These are phyloP conservation scores for Hybos culiciformis DNA, from an alignment of 2,888 invertebrate genomes.

Conservation along the genomic window DNA sequence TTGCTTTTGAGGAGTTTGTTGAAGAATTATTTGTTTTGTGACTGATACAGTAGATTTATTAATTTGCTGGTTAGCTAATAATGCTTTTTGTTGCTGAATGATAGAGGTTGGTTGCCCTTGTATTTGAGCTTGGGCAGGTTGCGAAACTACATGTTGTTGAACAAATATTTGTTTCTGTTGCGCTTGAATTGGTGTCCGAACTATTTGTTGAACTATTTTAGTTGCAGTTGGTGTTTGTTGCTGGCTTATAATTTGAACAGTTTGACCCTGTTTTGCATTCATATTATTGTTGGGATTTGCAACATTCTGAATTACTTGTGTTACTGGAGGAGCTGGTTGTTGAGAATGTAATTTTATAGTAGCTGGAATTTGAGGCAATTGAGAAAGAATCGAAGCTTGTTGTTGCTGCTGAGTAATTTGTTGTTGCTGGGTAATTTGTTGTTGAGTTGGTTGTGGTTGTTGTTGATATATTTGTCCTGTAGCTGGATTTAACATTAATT, in stretches of 20 bases:
- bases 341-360: slow-evolving; percentile 41
- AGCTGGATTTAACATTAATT: slow-evolving; percentile 39
- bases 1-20: slow-evolving; percentile 9
- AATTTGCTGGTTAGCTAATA: slow-evolving; percentile 8
- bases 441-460: slow-evolving; percentile 21
- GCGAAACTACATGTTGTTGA: slow-evolving; percentile 1
- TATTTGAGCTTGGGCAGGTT: slow-evolving; percentile 9
- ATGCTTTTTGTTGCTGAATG: slow-evolving; percentile 7
- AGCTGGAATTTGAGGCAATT: slow-evolving; percentile 32
- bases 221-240: slow-evolving; percentile 13
- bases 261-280: slow-evolving; percentile 29
- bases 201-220: not conserved
- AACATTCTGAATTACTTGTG: slow-evolving; percentile 21
- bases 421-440: slow-evolving; percentile 6
- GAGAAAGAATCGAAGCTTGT: slow-evolving; percentile 28
- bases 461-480: slow-evolving; percentile 23
- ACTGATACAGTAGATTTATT: slow-evolving; percentile 12
- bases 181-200: slow-evolving; percentile 8
- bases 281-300: slow-evolving; percentile 44
- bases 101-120: slow-evolving; percentile 7
- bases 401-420: slow-evolving; percentile 3
- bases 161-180: too few species aligned
- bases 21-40: slow-evolving; percentile 11
- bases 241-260: too few species aligned
- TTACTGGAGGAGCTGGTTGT: slow-evolving; percentile 23